Conservation (phyloP, 2,797 vertebrate species). For the Mionectes olivaceus region DNA sequence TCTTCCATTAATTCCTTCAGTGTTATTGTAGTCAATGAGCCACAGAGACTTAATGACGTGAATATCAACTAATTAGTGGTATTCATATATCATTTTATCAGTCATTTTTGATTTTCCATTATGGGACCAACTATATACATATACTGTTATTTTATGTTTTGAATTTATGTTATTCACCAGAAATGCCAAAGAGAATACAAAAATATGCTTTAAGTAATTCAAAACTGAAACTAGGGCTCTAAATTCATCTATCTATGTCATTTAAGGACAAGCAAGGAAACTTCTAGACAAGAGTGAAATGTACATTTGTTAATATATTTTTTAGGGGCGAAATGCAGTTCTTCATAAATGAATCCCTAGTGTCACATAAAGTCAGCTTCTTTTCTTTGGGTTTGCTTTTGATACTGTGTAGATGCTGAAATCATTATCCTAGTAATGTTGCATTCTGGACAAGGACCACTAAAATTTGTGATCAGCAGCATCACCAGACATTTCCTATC, state of each 20-base stretch:
- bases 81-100: slow-evolving; percentile 3
- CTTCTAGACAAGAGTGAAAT: not conserved
- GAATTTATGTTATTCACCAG: not conserved
- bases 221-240: slow-evolving; percentile 29
- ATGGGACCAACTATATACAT: not conserved
- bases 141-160: not conserved
- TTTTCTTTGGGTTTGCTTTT: slow-evolving; percentile 11
- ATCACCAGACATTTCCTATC: not conserved
- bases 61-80: slow-evolving; percentile 23
- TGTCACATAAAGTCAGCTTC: not conserved
- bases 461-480: not conserved
- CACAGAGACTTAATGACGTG: slow-evolving; percentile 17
- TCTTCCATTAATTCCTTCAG: not conserved
- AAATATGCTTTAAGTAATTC: slow-evolving; percentile 6
- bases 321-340: not conserved
- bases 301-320: not conserved
- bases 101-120: not conserved
- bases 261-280: slow-evolving; percentile 41
- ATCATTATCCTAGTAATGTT: not conserved
- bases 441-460: not conserved
- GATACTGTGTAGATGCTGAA: not conserved
- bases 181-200: slow-evolving; percentile 12
- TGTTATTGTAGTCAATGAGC: not conserved
- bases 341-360: not conserved
- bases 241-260: not conserved